Percentiles rank a stretch among this genome's conserved stretches.
These are phyloP conservation scores for Lepidocyrtinus sp. DNA, from an alignment of 2,888 invertebrate genomes.

Conservation along the genomic window DNA sequence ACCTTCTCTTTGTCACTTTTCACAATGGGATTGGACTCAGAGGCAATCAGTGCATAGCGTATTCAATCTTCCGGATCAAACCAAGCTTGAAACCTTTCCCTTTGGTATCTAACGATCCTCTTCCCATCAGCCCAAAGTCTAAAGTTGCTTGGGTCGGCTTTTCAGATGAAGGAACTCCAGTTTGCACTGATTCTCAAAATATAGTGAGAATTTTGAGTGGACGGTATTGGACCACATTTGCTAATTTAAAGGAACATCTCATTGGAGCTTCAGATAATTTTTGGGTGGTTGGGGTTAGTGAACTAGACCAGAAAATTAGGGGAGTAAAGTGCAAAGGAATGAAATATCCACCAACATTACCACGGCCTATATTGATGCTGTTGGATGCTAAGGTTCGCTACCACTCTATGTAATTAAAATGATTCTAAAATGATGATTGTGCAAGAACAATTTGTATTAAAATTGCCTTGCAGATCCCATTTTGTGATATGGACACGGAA, in stretches of 20 bases:
- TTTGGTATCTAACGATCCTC: constrained; percentile 76
- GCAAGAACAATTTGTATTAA: not conserved
- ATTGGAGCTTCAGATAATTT: constrained; percentile 71
- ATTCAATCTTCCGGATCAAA: constrained; percentile 61
- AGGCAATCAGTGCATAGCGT: constrained; percentile 71
- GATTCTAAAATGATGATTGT: not conserved
- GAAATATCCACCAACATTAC: constrained; percentile 88
- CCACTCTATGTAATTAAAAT: not conserved
- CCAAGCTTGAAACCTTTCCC: constrained; percentile 74
- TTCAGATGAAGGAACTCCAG: constrained; percentile 86
- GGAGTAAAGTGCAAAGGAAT: constrained; percentile 92
- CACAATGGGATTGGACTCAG: constrained; percentile 77
- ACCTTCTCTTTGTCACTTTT: constrained; percentile 72
- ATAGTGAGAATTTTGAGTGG: constrained; percentile 81
- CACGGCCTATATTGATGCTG: constrained; percentile 82
- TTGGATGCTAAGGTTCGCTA: constrained; percentile 63
- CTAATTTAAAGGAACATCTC: constrained; percentile 83
- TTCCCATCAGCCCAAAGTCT: constrained; percentile 80
- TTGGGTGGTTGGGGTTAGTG: constrained; percentile 80
- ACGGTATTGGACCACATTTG: constrained; percentile 86
- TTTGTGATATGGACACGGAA: constrained; percentile 85
- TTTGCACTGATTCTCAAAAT: constrained; percentile 84
- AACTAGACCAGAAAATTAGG: constrained; percentile 83
- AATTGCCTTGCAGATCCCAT: constrained; percentile 75
- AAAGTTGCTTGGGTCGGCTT: constrained; percentile 85